These are phyloP conservation scores for Hymenochirus boettgeri DNA, from an alignment of 2,113 vertebrate genomes.

Conservation along the genomic window DNA sequence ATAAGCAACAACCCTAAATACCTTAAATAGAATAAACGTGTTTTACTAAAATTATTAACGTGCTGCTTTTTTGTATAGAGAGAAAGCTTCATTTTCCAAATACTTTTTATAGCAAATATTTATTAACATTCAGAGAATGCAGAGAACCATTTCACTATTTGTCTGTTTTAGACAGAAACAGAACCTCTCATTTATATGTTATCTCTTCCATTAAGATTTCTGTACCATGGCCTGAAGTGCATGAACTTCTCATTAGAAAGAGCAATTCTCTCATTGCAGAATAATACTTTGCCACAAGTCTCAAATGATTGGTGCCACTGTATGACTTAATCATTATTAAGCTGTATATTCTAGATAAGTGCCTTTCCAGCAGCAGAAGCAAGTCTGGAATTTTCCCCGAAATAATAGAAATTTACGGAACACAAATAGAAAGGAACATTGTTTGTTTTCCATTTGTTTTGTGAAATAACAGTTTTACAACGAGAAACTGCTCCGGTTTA, in stretches of 20 bases:
- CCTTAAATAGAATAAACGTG: too few relatives aligned
- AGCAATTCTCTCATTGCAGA: conserved; percentile 30
- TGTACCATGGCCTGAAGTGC: conserved; percentile 38
- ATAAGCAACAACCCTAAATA: too few relatives aligned
- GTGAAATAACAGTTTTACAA: conserved; percentile 49
- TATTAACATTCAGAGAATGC: conserved; percentile 29
- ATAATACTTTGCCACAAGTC: conserved; percentile 25
- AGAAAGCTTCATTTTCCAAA: too few relatives aligned
- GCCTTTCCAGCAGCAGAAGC: conserved; percentile 43
- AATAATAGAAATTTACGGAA: conserved; percentile 51
- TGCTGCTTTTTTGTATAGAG: too few relatives aligned
- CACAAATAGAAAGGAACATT: conserved; percentile 44
- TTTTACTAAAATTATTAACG: too few relatives aligned
- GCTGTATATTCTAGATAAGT: conserved; percentile 34
- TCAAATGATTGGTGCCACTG: conserved; percentile 42
- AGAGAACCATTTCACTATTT: conserved; percentile 8
- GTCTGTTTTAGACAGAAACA: conserved; percentile 1
- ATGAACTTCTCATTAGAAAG: conserved; percentile 37
- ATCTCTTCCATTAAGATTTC: conserved; percentile 47
- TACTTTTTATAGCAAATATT: neutral
- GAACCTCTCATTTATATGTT: conserved; percentile 20
- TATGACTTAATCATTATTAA: conserved; percentile 43
- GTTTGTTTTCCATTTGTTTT: conserved; percentile 41
- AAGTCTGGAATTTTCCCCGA: conserved; percentile 46
- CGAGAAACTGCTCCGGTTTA: conserved; percentile 40